Evolutionary conservation across 2,113 vertebrate genomes (phyloP).

Genomic region (Dryoscopus gambensis): DNA sequence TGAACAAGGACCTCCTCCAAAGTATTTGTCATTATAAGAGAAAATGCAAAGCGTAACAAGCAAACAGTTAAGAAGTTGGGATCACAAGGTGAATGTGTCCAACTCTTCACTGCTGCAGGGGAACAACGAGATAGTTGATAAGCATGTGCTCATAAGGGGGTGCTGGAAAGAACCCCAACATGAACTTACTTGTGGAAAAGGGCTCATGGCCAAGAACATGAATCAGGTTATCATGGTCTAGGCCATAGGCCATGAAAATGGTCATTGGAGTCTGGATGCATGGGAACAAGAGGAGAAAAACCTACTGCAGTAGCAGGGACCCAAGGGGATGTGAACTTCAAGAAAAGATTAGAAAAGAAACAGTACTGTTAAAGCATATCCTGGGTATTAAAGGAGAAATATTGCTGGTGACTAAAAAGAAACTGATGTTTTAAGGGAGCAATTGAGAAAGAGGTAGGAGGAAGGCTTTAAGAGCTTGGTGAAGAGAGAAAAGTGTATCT

Average conservation of each 20-base stretch:
- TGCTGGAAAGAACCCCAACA: background rate
- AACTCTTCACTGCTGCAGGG: background rate
- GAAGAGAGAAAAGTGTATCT: background rate
- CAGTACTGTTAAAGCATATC: background rate
- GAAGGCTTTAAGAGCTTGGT: background rate
- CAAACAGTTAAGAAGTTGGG: background rate
- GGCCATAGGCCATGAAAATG: background rate
- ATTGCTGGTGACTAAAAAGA: background rate
- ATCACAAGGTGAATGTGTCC: background rate
- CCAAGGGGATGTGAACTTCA: background rate
- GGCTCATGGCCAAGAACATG: background rate
- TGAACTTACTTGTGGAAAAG: background rate
- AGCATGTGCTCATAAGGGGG: background rate
- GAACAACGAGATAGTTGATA: background rate
- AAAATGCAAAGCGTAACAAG: background rate
- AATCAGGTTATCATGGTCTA: background rate
- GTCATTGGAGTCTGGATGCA: background rate
- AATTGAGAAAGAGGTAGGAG: background rate
- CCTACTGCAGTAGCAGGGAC: background rate
- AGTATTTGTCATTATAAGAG: background rate
- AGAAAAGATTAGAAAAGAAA: background rate
- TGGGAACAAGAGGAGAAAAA: background rate
- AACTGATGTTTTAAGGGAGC: background rate
- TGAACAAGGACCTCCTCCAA: background rate
- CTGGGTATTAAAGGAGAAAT: background rate